These are phyloP conservation scores for Nothura maculosa DNA, from an alignment of 2,797 vertebrate species.

Conservation along the genomic window DNA sequence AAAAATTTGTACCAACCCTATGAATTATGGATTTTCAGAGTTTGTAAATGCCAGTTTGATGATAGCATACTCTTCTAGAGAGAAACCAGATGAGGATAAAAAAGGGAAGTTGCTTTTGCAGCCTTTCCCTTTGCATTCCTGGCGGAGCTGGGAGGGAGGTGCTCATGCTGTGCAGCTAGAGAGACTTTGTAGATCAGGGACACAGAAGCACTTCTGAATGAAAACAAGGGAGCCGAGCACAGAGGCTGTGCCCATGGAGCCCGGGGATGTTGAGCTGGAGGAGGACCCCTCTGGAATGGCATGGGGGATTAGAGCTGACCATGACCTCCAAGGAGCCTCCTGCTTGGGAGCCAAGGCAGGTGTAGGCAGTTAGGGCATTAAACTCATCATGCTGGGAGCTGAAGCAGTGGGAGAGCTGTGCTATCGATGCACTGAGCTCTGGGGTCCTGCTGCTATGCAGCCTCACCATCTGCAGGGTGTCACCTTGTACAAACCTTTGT, in stretches of 20 bases:
- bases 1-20: background rate
- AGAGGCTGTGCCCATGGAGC: no score
- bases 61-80: background rate
- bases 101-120: background rate
- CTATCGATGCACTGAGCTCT: background rate
- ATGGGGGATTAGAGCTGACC: background rate
- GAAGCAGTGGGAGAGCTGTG: background rate
- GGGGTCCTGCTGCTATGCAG: background rate
- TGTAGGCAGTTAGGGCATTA: no score
- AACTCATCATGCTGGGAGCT: no score
- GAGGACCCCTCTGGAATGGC: background rate
- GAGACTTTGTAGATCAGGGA: background rate
- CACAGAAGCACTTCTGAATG: background rate
- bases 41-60: background rate
- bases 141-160: background rate
- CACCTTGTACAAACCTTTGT: background rate
- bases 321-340: background rate
- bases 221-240: background rate
- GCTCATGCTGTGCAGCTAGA: background rate
- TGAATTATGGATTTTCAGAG: background rate
- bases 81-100: background rate
- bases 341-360: background rate
- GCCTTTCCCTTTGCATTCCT: background rate
- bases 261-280: no score
- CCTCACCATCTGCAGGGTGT: background rate